Conservation (phyloP, 2,888 invertebrate genomes). For the Stictocephala bisonia region DNA sequence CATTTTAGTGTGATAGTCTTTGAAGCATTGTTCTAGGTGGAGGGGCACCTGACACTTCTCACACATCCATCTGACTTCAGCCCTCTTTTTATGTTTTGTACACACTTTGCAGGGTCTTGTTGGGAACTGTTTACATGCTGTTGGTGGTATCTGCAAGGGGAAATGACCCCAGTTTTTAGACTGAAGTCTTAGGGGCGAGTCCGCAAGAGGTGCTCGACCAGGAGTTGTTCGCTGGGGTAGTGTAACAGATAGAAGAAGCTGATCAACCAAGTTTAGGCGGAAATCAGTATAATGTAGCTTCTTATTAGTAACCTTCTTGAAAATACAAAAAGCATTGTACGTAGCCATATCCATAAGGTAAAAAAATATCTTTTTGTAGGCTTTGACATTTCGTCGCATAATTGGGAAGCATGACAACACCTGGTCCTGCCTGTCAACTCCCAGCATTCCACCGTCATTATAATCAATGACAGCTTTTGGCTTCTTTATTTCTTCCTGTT, state of each 20-base stretch:
- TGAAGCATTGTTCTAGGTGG: constrained; percentile 1
- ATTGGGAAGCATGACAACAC: constrained; percentile 31
- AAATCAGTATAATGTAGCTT: constrained; percentile 7
- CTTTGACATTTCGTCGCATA: constrained; percentile 27
- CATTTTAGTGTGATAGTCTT: constrained; percentile 15
- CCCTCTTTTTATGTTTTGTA: constrained; percentile 21
- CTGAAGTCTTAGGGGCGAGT: constrained; percentile 25
- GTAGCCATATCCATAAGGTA: constrained; percentile 1
- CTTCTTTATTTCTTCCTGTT: constrained; percentile 16
- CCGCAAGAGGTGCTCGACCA: constrained; percentile 18
- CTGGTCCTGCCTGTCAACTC: constrained; percentile 26
- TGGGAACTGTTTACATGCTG: constrained; percentile 28
- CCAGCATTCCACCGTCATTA: constrained; percentile 32
- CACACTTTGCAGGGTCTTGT: constrained; percentile 30
- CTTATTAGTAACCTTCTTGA: constrained; percentile 12
- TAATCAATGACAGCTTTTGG: constrained; percentile 33
- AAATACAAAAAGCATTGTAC: constrained; percentile 25
- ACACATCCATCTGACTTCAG: constrained; percentile 23
- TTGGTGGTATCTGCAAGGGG: constrained; percentile 20
- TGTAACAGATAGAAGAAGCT: constrained; percentile 1
- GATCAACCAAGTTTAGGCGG: constrained; percentile 15
- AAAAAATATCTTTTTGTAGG: constrained; percentile 17
- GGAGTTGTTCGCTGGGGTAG: constrained; percentile 12
- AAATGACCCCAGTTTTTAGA: constrained; percentile 35
- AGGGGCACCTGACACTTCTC: constrained; percentile 18